Base-by-base conservation (phyloP, 2,888 invertebrate genomes). In the Pseudococcus jackbeardsleyi region DNA sequence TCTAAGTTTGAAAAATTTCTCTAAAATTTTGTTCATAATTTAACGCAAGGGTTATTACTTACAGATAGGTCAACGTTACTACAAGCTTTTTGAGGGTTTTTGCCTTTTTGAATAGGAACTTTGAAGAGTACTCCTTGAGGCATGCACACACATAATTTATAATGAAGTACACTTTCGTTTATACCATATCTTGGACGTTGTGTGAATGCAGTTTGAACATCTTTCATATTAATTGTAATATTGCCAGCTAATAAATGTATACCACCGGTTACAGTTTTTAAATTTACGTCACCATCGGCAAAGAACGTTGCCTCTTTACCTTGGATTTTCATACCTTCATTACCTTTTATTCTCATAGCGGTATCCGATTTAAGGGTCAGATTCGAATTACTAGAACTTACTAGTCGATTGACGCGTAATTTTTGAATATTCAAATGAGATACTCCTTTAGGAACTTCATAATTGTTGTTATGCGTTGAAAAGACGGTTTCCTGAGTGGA, bases 71-170 rank as follows among this genome's bases (percentile, higher is more conserved):
- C 90, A n/a, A 90, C 89, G 85, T 90, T 90, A 87, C 89, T 89
- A 85, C 90, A 90, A 54, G 90, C 90, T 85, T 89, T 88, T 50
- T 90, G 89, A 15, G 90, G 90, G 77, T 89, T 90, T 19, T 89
- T 92, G 0, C 94, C 94, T 0, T 93, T 93, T 0, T 94, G 94
- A 0, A 96, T 94, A 0, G 95, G 95, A 6, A 97, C 94, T 89
- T 95, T 93, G 91, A 97, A 97, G 86, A 98, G 91, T 90, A 95
- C 95, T 0, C 97, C 97, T 89, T 95, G 94, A 0, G 97, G 97
- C 96, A 97, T 96, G 91, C 97, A 97, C 0, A 97, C 95, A 90
- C 97, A 98, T 0, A 98, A 93, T 91, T 97, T 97, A 90, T 95
- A 97, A 91, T 97, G 96, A 89, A 90, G 59, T 48, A 90, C 90